Conservation (phyloP, 2,888 invertebrate species). For the Achlya flavicornis region DNA sequence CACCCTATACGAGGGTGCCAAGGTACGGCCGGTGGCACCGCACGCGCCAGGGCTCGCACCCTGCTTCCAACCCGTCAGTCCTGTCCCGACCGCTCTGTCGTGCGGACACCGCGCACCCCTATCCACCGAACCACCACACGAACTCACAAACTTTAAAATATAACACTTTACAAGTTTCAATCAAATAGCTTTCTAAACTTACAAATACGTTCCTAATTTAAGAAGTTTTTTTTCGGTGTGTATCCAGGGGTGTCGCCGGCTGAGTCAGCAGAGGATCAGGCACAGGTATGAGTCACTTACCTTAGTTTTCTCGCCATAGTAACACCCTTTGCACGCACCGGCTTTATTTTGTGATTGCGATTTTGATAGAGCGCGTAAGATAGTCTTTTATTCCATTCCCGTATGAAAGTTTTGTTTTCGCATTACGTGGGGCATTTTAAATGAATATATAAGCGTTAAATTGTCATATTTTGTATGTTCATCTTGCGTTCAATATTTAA, state of each 20-base stretch:
- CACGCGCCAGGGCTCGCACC: conserved; percentile 74
- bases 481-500: no score
- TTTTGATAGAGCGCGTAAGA: not conserved
- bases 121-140: conserved; percentile 37
- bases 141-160: conserved; percentile 36
- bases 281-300: conserved; percentile 74
- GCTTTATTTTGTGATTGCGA: conserved; percentile 38
- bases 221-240: conserved; percentile 37
- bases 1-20: conserved; percentile 61
- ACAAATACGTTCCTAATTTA: conserved; percentile 14
- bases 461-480: not conserved
- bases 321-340: conserved; percentile 70
- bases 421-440: not conserved
- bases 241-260: conserved; percentile 71
- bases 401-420: not conserved
- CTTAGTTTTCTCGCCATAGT: conserved; percentile 71
- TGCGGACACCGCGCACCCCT: conserved; percentile 79
- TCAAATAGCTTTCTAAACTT: conserved; percentile 17
- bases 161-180: conserved; percentile 18
- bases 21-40: conserved; percentile 52
- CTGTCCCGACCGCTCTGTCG: conserved; percentile 68
- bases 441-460: not conserved
- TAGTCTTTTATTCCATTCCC: not conserved
- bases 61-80: conserved; percentile 63
- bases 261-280: conserved; percentile 74